Evolutionary conservation across 2,797 vertebrate species (phyloP).

Genomic region (Meda fulgida): DNA sequence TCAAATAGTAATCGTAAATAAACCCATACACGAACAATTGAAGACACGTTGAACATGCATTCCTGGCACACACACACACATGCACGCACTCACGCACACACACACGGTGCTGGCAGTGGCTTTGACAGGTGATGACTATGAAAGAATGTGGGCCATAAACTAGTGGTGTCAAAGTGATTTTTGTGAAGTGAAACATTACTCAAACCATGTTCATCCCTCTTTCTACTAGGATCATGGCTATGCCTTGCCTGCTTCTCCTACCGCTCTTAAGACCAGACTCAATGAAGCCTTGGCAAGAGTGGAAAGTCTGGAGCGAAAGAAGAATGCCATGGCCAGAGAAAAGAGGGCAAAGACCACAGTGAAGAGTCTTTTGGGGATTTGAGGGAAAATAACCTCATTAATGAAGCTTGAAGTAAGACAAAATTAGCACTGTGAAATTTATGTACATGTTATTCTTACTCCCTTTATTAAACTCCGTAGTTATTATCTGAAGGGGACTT

Average conservation of each 20-base stretch:
- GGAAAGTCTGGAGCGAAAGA: background rate
- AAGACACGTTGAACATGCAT: background rate
- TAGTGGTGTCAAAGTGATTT: no score
- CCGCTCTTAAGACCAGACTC: background rate
- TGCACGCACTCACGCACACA: no score
- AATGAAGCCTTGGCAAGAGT: slow-evolving; percentile 1
- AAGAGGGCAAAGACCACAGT: background rate
- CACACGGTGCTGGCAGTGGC: no score
- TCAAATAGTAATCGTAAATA: no score
- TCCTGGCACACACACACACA: no score
- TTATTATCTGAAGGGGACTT: background rate
- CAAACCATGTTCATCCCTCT: background rate
- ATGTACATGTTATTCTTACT: background rate
- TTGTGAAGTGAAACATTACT: background rate
- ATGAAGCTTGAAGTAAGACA: slow-evolving; percentile 52
- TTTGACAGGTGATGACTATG: no score
- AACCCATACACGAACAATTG: no score
- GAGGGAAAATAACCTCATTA: background rate
- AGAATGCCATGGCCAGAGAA: background rate
- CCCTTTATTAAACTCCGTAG: background rate
- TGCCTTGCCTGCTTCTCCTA: slow-evolving; percentile 2
- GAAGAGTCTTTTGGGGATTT: slow-evolving; percentile 9
- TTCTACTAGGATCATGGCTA: background rate
- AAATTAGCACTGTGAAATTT: background rate
- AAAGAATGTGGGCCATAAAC: no score